Evolutionary conservation across 2,888 invertebrate genomes (phyloP).

Genomic region (Erebia aethiops): DNA sequence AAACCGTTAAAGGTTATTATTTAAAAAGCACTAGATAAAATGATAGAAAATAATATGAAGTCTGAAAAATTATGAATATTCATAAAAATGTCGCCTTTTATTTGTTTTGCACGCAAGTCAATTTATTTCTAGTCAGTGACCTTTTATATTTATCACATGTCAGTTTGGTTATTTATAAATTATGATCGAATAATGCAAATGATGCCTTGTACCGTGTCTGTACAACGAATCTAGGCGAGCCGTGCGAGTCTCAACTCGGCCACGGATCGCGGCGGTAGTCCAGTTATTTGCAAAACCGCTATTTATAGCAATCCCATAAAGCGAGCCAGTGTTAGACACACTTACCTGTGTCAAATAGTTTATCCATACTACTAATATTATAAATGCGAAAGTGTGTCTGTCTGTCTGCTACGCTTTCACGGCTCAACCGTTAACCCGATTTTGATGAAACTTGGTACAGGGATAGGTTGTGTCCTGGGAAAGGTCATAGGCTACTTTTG

Average conservation of each 20-base stretch:
- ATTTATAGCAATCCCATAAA: constrained; percentile 76
- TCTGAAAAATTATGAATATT: constrained; percentile 1
- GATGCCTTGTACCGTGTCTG: constrained; percentile 44
- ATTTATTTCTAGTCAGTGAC: constrained; percentile 22
- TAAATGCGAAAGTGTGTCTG: too few species aligned
- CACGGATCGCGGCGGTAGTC: constrained; percentile 65
- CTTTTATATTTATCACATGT: constrained; percentile 27
- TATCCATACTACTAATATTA: too few species aligned
- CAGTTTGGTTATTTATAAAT: constrained; percentile 28
- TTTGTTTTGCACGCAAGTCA: constrained; percentile 14
- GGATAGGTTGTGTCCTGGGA: too few species aligned
- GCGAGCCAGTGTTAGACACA: constrained; percentile 57
- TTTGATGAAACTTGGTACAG: too few species aligned
- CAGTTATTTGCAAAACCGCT: constrained; percentile 81
- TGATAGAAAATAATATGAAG: too few species aligned
- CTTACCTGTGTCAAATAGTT: constrained; percentile 30
- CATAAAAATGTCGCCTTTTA: constrained; percentile 13
- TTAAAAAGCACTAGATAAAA: too few species aligned
- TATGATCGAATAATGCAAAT: constrained; percentile 32
- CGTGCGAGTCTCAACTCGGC: constrained; percentile 62
- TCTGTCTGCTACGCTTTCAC: too few species aligned
- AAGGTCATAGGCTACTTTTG: too few species aligned
- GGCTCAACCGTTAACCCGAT: too few species aligned
- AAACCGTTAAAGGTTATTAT: too few species aligned
- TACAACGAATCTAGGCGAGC: constrained; percentile 52